Conservation (phyloP, 2,797 vertebrate genomes). For the Gallinago stenura region DNA sequence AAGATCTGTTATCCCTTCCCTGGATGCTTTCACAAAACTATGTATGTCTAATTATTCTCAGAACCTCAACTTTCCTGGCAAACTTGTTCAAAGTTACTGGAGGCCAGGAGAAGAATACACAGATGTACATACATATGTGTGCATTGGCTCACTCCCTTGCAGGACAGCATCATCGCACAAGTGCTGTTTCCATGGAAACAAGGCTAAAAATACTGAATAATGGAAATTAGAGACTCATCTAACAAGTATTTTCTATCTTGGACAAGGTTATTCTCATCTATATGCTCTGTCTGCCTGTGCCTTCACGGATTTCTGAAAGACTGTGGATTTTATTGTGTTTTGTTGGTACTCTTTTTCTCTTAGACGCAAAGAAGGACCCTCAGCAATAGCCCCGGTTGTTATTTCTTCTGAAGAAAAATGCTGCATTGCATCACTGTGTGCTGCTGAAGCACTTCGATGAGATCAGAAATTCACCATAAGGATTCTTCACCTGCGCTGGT, state of each 20-base stretch:
- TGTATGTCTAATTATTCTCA: not conserved
- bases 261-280: conserved; percentile 26
- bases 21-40: not conserved
- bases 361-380: not conserved
- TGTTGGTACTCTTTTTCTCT: not conserved
- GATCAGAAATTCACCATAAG: not conserved
- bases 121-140: not conserved
- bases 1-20: not conserved
- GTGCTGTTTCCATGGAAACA: conserved; percentile 67
- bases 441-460: not conserved
- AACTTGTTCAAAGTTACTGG: not conserved
- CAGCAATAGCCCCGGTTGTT: not conserved
- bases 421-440: conserved; percentile 18
- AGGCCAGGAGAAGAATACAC: not conserved
- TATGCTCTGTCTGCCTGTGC: not conserved
- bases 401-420: not conserved
- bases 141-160: not conserved
- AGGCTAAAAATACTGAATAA: conserved; percentile 57
- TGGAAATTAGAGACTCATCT: conserved; percentile 17
- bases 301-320: not conserved
- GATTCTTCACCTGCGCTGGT: not conserved
- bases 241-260: conserved; percentile 26
- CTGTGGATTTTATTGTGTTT: not conserved
- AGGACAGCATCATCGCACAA: not conserved
- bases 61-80: not conserved